These are phyloP conservation scores for Eclectus roratus DNA, from an alignment of 2,113 vertebrate species.

Conservation along the genomic window DNA sequence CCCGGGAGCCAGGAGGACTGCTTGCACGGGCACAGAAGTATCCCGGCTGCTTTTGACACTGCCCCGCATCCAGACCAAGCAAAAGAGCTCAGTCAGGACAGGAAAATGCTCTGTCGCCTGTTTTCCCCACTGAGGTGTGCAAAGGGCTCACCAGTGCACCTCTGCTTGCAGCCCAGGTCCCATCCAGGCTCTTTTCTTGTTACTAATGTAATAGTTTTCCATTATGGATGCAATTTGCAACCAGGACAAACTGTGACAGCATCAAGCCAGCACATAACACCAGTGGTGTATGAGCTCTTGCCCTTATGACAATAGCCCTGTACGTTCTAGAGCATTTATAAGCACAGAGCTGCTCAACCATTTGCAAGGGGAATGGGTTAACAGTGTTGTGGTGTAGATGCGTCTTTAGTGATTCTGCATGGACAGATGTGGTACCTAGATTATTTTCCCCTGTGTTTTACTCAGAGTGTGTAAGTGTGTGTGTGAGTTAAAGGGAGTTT, in stretches of 20 bases:
- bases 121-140: background rate
- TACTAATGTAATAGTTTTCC: background rate
- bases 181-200: background rate
- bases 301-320: background rate
- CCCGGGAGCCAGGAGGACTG: background rate
- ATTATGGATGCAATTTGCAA: background rate
- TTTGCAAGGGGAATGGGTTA: background rate
- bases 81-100: background rate
- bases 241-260: background rate
- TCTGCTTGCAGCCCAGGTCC: background rate
- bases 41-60: background rate
- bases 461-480: rapidly evolving
- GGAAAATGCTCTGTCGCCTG: background rate
- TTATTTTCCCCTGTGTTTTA: background rate
- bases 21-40: background rate
- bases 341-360: background rate
- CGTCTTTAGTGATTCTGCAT: background rate
- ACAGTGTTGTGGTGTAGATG: rapidly evolving
- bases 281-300: background rate
- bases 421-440: background rate
- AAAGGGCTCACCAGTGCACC: background rate
- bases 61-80: background rate
- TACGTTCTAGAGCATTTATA: too few species aligned
- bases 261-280: background rate
- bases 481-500: background rate